phyloP scores from a whole-genome alignment of 2,113 vertebrate genomes.

The Zootoca vivipara region DNA sequence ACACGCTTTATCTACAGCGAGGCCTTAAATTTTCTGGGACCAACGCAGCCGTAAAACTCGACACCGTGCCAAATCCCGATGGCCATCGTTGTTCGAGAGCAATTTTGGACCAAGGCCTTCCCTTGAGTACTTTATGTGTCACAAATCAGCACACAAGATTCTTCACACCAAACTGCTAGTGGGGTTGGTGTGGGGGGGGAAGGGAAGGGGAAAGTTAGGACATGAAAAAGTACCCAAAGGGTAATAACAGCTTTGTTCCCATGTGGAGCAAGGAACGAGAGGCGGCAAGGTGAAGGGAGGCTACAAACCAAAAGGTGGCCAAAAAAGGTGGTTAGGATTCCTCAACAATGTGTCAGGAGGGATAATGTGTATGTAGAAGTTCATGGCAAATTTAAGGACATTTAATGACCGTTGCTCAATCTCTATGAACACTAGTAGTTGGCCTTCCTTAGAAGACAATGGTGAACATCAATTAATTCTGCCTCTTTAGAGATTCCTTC shows the following conservation, averaged over 20 bases:
- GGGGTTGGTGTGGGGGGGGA: background rate
- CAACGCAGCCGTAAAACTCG: background rate
- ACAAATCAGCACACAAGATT: background rate
- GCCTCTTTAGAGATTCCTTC: background rate
- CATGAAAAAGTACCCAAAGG: background rate
- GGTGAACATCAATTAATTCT: background rate
- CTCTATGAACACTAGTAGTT: background rate
- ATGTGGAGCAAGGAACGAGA: background rate
- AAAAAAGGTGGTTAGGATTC: background rate
- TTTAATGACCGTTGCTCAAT: background rate
- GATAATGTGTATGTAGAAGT: background rate
- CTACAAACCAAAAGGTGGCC: background rate
- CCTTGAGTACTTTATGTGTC: background rate
- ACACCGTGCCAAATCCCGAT: background rate
- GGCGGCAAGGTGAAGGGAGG: background rate
- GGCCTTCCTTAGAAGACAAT: background rate
- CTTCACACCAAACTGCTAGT: background rate
- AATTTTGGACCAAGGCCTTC: background rate
- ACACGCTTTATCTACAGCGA: slow-evolving; percentile 3
- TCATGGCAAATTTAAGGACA: background rate
- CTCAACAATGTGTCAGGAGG: background rate
- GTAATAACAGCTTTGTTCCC: background rate
- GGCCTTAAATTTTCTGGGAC: slow-evolving; percentile 17
- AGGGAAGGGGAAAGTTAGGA: background rate
- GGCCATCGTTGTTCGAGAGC: background rate